Percentiles rank a stretch among this genome's conserved stretches.
phyloP scores from a whole-genome alignment of 2,888 invertebrate species.

The Lathronympha strigana region DNA sequence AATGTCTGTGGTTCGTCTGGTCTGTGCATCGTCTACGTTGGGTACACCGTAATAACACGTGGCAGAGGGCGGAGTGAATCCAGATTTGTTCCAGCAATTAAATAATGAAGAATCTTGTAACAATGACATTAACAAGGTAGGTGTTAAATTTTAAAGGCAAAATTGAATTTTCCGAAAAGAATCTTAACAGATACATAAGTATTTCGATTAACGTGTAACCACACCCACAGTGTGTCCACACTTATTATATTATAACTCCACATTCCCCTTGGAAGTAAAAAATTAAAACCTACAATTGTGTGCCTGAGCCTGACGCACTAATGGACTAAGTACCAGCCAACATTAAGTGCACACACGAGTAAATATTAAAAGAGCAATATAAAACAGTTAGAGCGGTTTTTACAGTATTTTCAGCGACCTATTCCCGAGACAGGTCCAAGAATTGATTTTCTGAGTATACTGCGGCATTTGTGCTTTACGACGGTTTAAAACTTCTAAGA shows the following conservation, averaged over 20 bases:
- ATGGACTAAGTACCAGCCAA: not conserved
- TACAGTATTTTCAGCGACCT: conserved; percentile 31
- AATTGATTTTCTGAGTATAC: conserved; percentile 39
- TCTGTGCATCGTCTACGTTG: conserved; percentile 1
- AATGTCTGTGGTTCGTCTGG: conserved; percentile 12
- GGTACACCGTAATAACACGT: not conserved
- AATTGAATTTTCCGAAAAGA: too few species aligned
- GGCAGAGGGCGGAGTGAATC: conserved; percentile 1
- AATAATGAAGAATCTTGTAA: not conserved
- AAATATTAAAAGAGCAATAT: conserved; percentile 18
- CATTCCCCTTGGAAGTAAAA: too few species aligned
- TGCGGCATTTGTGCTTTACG: conserved; percentile 29
- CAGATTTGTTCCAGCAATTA: not conserved
- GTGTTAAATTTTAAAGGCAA: not conserved
- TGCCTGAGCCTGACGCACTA: not conserved
- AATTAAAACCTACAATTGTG: too few species aligned
- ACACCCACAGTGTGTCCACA: too few species aligned
- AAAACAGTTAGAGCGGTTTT: conserved; percentile 18
- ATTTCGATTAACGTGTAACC: too few species aligned
- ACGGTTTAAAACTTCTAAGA: conserved; percentile 33
- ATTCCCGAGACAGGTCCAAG: conserved; percentile 23
- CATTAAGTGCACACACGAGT: not conserved
- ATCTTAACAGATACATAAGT: too few species aligned
- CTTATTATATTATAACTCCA: too few species aligned
- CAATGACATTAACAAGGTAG: not conserved